Evolutionary conservation across 2,113 vertebrate genomes (phyloP), one percentile per base, ranked within the genome.

Genomic region (Fregetta grallaria): DNA sequence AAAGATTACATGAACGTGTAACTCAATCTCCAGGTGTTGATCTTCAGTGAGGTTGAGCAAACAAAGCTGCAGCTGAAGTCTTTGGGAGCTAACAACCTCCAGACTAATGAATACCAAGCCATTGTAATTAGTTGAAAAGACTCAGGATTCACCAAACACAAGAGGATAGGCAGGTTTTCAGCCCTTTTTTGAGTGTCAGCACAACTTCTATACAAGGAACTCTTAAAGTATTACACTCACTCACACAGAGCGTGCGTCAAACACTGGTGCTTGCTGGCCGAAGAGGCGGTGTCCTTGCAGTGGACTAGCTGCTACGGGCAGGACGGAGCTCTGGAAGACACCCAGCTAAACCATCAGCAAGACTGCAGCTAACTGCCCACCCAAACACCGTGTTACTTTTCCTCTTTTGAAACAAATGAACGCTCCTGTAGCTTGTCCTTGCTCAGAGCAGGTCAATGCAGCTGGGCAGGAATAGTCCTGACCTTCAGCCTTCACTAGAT

Each of bases 261-360:
- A 19, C 32, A n/a, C 27, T 1, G 3, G 34, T 10, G 14, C 4
- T 20, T 0, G 0, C 26, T n/a, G 40, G 36, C 32, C 0, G 0
- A 82, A 75, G 13, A 59, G 26, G 7, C 2, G 1, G 61, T 4
- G 67, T 44, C 34, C 49, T 15, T 27, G n/a, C 20, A 62, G 68
- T 2, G 2, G 2, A 8, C 15, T 8, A 17, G 53, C 45, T 53
- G 55, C 76, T 56, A 10, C 1, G 1, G 1, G 36, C 14, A 71
- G n/a, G 47, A 62, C 1, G 0, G 25, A 71, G 78, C 58, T 94
- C 63, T 34, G 77, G 23, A 70, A n/a, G 23, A 50, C 9, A 61
- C 19, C 14, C 78, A 65, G 58, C 26, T 42, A 45, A 26, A 70
- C 36, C 34, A 55, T 5, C 62, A 34, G 15, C 5, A 36, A 49